These are phyloP conservation scores for Acanthococcus lagerstroemiae DNA, from an alignment of 2,888 invertebrate species.

Conservation along the genomic window DNA sequence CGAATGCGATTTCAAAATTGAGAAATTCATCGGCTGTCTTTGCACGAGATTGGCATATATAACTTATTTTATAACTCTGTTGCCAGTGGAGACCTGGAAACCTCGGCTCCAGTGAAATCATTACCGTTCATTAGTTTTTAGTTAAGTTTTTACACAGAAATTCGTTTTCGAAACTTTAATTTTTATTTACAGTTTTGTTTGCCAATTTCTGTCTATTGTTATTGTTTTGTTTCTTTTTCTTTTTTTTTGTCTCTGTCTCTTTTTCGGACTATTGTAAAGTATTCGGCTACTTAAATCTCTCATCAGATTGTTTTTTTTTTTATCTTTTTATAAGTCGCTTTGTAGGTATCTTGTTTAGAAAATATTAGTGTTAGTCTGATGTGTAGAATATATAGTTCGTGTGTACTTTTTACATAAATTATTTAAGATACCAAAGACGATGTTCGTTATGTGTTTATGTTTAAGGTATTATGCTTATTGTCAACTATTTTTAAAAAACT, in stretches of 20 bases:
- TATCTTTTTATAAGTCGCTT: background rate
- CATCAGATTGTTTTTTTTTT: background rate
- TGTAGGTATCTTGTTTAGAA: background rate
- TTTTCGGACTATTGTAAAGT: background rate
- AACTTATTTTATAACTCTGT: too few relatives aligned
- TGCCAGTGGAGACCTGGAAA: too few relatives aligned
- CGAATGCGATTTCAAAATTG: too few relatives aligned
- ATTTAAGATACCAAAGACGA: slow-evolving; percentile 27
- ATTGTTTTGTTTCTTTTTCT: background rate
- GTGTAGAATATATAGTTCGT: slow-evolving; percentile 18
- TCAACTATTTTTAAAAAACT: background rate
- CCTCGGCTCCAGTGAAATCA: too few relatives aligned
- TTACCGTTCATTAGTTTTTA: too few relatives aligned
- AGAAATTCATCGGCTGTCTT: too few relatives aligned
- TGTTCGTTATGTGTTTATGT: slow-evolving; percentile 21
- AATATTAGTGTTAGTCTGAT: background rate
- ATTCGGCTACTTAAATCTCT: slow-evolving; percentile 7
- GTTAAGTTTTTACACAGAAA: too few relatives aligned
- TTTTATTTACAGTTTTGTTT: too few relatives aligned
- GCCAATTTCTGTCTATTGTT: too few relatives aligned
- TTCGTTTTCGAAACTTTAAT: too few relatives aligned
- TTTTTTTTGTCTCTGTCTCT: background rate
- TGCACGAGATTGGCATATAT: too few relatives aligned
- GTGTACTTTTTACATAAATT: slow-evolving; percentile 13
- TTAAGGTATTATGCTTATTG: slow-evolving; percentile 11